phyloP scores from a whole-genome alignment of 2,888 invertebrate genomes.

The Podabrus alpinus region DNA sequence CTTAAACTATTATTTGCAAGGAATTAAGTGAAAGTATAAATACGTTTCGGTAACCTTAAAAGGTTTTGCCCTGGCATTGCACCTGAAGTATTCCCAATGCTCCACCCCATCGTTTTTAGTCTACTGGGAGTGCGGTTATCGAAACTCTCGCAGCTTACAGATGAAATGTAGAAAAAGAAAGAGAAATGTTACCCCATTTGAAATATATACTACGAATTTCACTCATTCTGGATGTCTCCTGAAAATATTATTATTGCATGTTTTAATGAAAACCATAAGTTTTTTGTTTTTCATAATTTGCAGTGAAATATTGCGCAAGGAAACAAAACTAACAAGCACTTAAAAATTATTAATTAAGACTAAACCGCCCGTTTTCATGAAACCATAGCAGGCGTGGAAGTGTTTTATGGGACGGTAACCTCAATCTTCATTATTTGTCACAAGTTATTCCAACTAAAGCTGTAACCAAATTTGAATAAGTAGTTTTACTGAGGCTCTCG shows the following conservation, averaged over 20 bases:
- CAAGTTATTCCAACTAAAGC: background rate
- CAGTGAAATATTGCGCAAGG: background rate
- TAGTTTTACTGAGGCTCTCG: background rate
- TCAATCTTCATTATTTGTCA: background rate
- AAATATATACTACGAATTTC: background rate
- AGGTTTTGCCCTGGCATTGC: background rate
- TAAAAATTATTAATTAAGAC: background rate
- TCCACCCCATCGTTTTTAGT: background rate
- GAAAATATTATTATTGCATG: background rate
- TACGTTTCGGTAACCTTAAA: background rate
- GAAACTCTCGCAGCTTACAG: slow-evolving; percentile 9
- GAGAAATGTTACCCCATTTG: background rate
- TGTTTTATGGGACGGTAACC: background rate
- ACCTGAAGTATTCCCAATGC: slow-evolving; percentile 14
- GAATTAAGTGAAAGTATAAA: slow-evolving; percentile 16
- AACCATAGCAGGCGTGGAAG: background rate
- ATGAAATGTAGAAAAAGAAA: background rate
- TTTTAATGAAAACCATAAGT: background rate
- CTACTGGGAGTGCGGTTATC: slow-evolving; percentile 5
- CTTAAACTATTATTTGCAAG: slow-evolving; percentile 18
- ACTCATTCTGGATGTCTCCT: background rate
- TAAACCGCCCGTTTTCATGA: background rate
- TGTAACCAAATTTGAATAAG: background rate
- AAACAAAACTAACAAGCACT: background rate
- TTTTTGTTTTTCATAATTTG: background rate